Evolutionary conservation across 2,113 vertebrate species (phyloP).

Genomic region (Camelus dromedarius): DNA sequence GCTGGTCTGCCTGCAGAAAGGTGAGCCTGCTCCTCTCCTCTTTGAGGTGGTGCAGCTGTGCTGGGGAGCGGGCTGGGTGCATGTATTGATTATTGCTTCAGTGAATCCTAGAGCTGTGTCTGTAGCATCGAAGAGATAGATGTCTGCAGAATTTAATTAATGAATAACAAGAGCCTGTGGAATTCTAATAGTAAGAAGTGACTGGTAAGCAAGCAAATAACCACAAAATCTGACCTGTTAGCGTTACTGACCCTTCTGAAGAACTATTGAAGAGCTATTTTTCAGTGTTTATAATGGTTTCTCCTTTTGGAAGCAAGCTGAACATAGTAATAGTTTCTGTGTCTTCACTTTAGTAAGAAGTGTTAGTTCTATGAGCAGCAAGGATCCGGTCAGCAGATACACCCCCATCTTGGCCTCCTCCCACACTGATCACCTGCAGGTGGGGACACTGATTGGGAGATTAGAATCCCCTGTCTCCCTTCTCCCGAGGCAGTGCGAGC

Average conservation of each 20-base stretch:
- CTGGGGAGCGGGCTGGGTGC: background rate
- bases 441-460: background rate
- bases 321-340: background rate
- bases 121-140: background rate
- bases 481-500: background rate
- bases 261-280: background rate
- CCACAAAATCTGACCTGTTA: background rate
- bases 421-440: background rate
- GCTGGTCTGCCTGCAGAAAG: background rate
- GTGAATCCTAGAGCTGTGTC: background rate
- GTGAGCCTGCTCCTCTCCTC: background rate
- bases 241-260: background rate
- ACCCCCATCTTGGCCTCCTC: background rate
- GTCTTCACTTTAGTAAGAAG: background rate
- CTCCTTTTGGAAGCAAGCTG: background rate
- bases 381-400: background rate
- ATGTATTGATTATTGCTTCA: background rate
- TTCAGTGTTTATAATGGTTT: background rate
- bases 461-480: background rate
- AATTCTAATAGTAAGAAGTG: background rate
- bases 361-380: background rate
- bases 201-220: background rate
- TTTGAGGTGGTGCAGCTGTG: background rate
- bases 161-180: background rate
- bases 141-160: slow-evolving; percentile 30